Base-by-base conservation (phyloP, 2,113 vertebrate species). In the Macaca mulatta region DNA sequence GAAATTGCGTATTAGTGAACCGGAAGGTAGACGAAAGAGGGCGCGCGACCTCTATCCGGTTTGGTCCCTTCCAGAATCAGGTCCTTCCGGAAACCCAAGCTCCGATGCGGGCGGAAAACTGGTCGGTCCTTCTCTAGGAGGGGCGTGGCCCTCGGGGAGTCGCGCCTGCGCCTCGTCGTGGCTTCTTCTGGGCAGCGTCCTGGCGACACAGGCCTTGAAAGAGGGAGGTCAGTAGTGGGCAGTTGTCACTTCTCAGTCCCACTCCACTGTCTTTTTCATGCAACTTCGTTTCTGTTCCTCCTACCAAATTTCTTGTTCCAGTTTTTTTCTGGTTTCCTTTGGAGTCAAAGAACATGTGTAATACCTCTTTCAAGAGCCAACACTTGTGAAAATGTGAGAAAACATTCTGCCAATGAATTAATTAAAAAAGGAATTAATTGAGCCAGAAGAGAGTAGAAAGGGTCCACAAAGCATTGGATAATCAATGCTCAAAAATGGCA, bases 261-360 rank as follows among this genome's bases (percentile, higher is more conserved):
- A 30, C 13, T 2, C 4, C 27, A 5, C 20, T 20, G 3, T 27
- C 38, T 32, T 67, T 78, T 85, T 22, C 16, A 14, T 74, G 93
- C 40, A 12, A 72, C 50, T 64, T 50, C 4, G 7, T 18, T 20
- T 23, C 23, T 77, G 61, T 14, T 14, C 3, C 35, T 69, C 59
- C 70, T 43, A 30, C 16, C 57, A 50, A 48, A 96, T 96, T 97
- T 97, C 89, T 97, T 94, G 69, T 97, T 96, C 78, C 88, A 94
- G 18, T 72, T 92, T 91, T 84, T 88, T 96, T 93, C 89, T 97
- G 59, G 59, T 97, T 97, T 98, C 94, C 94, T 93, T 97, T 96
- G 80, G 57, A 77, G 83, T 96, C 92, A 95, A 97, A 96, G 52
- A 85, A 96, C 88, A 96, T 77, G 52, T 78, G 61, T 90, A 93